A percentile compares a stretch with the other conserved stretches of the same genome.
Conservation (phyloP, 2,113 vertebrate species). For the Stegastes partitus region DNA sequence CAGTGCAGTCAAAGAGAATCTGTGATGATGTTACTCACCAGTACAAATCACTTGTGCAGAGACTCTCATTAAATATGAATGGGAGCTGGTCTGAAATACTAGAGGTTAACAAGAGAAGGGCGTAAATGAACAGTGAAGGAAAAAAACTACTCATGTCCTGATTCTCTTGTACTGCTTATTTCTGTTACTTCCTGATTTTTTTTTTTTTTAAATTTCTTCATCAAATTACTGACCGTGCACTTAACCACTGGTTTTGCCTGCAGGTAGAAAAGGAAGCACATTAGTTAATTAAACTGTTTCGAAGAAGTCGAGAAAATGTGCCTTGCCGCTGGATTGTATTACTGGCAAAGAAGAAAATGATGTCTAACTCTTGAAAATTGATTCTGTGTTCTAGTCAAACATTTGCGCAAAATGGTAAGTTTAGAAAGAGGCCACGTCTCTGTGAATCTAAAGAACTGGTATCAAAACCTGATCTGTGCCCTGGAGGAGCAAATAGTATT, state of each 20-base stretch:
- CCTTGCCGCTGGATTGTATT: neutral
- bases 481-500: neutral
- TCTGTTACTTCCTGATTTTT: neutral
- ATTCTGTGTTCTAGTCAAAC: constrained; percentile 19
- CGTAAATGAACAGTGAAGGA: neutral
- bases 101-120: constrained; percentile 12
- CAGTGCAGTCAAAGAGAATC: constrained; percentile 40
- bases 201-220: neutral
- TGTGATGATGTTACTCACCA: constrained; percentile 32
- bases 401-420: constrained; percentile 14
- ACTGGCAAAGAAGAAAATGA: neutral
- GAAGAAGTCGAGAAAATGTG: neutral
- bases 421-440: constrained; percentile 13
- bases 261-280: constrained; percentile 9
- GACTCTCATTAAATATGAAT: constrained; percentile 53
- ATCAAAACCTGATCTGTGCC: constrained; percentile 16
- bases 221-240: neutral
- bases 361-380: neutral
- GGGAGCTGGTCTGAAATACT: constrained; percentile 36
- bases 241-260: neutral
- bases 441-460: constrained; percentile 18
- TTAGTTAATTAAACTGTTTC: neutral
- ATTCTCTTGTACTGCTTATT: neutral
- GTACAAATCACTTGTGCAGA: constrained; percentile 45
- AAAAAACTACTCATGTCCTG: neutral